Conservation (phyloP, 2,797 vertebrate species). For the Decapterus maruadsi region DNA sequence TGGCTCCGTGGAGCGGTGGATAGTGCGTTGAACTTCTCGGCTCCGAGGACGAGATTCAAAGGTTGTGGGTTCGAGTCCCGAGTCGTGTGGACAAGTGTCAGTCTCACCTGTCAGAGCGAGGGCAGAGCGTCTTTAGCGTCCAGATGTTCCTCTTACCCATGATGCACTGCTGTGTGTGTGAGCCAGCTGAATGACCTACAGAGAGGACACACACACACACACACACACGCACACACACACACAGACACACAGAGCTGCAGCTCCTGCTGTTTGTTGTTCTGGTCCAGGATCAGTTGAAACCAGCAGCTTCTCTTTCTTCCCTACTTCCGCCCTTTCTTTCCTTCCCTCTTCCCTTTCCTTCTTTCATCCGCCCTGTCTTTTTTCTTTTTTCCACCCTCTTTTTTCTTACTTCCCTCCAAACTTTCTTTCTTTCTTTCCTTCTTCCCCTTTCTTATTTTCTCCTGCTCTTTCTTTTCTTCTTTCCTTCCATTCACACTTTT, state of each 20-base stretch:
- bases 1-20: slow-evolving; percentile 99
- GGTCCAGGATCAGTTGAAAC: slow-evolving; percentile 9
- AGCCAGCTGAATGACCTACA: slow-evolving; percentile 15
- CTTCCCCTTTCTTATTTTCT: too few relatives aligned
- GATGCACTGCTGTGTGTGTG: slow-evolving; percentile 29
- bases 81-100: slow-evolving; percentile 55
- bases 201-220: slow-evolving; percentile 29
- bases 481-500: too few relatives aligned
- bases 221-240: slow-evolving; percentile 9
- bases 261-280: slow-evolving; percentile 11
- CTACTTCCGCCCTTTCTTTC: too few relatives aligned
- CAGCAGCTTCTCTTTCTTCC: not conserved
- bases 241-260: not conserved
- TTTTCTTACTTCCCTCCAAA: too few relatives aligned
- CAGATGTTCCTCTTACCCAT: slow-evolving; percentile 37
- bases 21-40: slow-evolving; percentile 99
- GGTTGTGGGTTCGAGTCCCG: slow-evolving; percentile 92
- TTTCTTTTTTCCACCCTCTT: too few relatives aligned
- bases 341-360: too few relatives aligned
- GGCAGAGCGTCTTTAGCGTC: not conserved
- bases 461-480: too few relatives aligned
- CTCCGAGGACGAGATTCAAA: slow-evolving; percentile 79
- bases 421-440: too few relatives aligned
- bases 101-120: not conserved
- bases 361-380: too few relatives aligned